Conservation (phyloP, 2,797 vertebrate genomes). For the Pseudochaenichthys georgianus region DNA sequence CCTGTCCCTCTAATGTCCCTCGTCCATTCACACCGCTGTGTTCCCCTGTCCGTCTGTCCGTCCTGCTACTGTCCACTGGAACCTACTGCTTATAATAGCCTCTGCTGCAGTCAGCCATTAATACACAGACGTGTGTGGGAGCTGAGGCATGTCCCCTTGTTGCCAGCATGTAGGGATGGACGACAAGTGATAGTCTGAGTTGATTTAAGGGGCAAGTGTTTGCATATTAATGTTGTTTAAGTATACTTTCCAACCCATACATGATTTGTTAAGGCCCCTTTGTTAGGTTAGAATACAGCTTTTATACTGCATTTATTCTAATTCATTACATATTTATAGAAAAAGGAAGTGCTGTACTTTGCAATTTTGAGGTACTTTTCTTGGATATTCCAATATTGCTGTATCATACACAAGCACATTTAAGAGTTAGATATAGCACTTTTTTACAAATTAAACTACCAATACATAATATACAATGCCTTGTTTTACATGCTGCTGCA, state of each 20-base stretch:
- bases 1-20: slow-evolving; percentile 63
- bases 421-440: not conserved
- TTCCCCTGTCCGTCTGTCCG: slow-evolving; percentile 33
- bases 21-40: slow-evolving; percentile 71
- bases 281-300: not conserved
- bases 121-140: slow-evolving; percentile 69
- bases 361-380: not conserved
- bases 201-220: not conserved
- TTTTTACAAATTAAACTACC: not conserved
- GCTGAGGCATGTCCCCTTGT: slow-evolving; percentile 70
- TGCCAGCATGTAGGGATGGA: slow-evolving; percentile 53
- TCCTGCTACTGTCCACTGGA: slow-evolving; percentile 49
- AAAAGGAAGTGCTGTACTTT: not conserved
- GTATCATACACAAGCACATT: not conserved
- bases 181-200: slow-evolving; percentile 27
- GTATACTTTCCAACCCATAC: not conserved
- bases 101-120: slow-evolving; percentile 78
- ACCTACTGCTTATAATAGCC: slow-evolving; percentile 83
- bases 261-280: not conserved
- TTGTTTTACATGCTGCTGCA: no score
- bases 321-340: not conserved
- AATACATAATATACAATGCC: no score
- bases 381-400: not conserved
- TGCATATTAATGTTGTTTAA: slow-evolving; percentile 11
- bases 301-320: not conserved